Evolutionary conservation across 2,888 invertebrate genomes (phyloP).

Genomic region (Glaucopsyche alexis): DNA sequence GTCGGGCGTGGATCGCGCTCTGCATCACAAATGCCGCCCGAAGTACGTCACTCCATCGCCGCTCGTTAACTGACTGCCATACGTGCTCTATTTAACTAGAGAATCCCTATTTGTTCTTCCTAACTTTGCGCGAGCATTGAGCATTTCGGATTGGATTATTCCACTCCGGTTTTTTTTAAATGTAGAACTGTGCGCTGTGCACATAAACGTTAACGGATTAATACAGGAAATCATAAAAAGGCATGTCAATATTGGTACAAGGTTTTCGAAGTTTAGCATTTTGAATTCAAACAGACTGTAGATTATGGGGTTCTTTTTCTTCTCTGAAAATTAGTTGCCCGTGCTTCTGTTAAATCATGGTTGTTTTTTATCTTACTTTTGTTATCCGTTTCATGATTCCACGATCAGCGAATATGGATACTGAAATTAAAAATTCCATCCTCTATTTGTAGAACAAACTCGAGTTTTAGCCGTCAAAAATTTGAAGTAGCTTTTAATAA

Average conservation of each 20-base stretch:
- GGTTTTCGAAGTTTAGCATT: background rate
- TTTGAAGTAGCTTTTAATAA: background rate
- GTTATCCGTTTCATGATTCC: background rate
- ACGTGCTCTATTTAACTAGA: conserved; percentile 27
- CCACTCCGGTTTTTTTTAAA: background rate
- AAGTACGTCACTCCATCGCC: conserved; percentile 17
- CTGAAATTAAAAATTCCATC: background rate
- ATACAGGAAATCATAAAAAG: conserved; percentile 8
- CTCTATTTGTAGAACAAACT: background rate
- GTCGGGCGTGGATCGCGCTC: conserved; percentile 19
- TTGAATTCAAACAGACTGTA: background rate
- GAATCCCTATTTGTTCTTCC: conserved; percentile 23
- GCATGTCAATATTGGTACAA: conserved; percentile 6
- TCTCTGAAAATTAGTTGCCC: background rate
- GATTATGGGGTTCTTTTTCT: background rate
- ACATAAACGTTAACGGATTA: conserved; percentile 2
- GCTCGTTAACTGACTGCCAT: conserved; percentile 29
- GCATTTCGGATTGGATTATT: conserved; percentile 8
- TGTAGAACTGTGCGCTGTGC: background rate
- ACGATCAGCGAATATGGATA: background rate
- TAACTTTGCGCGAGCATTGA: background rate
- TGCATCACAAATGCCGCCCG: conserved; percentile 29
- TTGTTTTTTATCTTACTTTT: background rate
- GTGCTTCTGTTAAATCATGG: background rate
- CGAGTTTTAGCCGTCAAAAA: background rate